These are phyloP conservation scores for Pammene fasciana DNA, from an alignment of 2,888 invertebrate genomes.

Conservation along the genomic window DNA sequence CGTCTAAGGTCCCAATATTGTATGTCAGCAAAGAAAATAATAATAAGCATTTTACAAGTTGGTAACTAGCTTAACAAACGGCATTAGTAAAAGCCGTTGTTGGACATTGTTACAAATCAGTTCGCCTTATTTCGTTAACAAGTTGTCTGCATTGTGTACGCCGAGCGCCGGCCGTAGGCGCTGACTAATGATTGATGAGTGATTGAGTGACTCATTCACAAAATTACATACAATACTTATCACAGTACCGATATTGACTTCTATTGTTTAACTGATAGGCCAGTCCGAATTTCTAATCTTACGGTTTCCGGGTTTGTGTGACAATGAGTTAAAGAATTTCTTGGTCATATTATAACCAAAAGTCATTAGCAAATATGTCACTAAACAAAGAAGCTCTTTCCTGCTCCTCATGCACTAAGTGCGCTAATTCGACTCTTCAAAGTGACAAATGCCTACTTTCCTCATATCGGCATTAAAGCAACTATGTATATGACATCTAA, in stretches of 20 bases:
- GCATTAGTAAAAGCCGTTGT: constrained; percentile 31
- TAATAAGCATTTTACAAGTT: constrained; percentile 23
- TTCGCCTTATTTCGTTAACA: constrained; percentile 54
- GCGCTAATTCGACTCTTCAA: not conserved
- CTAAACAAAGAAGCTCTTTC: not conserved
- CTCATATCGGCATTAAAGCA: too few relatives aligned
- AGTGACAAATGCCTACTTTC: too few relatives aligned
- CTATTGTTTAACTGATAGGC: constrained; percentile 36
- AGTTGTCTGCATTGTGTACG: constrained; percentile 59
- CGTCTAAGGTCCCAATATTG: not conserved
- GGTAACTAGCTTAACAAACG: constrained; percentile 14
- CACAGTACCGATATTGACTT: constrained; percentile 43
- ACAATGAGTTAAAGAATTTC: constrained; percentile 17
- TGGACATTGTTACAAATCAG: constrained; percentile 48
- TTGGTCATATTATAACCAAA: not conserved
- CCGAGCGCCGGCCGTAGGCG: constrained; percentile 57
- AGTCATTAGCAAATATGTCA: not conserved
- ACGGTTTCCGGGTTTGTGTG: constrained; percentile 22
- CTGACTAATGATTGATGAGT: constrained; percentile 73
- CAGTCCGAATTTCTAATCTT: constrained; percentile 10
- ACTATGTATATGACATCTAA: too few relatives aligned
- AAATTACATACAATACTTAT: constrained; percentile 64
- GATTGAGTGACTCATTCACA: constrained; percentile 73
- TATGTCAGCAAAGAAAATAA: not conserved
- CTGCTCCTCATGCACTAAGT: not conserved